These are phyloP conservation scores for Argopecten irradians DNA, from an alignment of 1,140 invertebrate genomes.

Conservation along the genomic window DNA sequence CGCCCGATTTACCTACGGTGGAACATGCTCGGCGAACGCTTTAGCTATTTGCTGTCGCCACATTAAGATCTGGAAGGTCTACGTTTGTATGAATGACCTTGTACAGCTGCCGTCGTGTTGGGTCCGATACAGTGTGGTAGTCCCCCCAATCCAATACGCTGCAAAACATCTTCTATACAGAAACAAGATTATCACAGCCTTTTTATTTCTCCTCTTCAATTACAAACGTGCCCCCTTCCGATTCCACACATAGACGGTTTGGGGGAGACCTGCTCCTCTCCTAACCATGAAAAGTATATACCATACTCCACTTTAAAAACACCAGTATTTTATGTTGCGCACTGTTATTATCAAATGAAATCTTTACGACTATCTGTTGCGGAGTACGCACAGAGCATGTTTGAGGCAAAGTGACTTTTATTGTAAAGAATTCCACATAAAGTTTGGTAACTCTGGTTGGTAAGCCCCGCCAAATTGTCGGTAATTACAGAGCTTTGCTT, in stretches of 20 bases:
- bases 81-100: neutral
- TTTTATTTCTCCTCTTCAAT: conserved; percentile 19
- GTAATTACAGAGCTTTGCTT: neutral
- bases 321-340: neutral
- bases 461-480: conserved; percentile 14
- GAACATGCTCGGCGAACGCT: neutral
- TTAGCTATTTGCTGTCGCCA: neutral
- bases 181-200: conserved; percentile 9
- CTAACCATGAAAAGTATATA: neutral
- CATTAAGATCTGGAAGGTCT: neutral
- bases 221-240: neutral
- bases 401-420: conserved; percentile 21
- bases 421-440: conserved; percentile 23
- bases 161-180: neutral
- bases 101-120: neutral
- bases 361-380: conserved; percentile 21
- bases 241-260: neutral
- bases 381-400: neutral
- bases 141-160: neutral
- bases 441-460: conserved; percentile 20
- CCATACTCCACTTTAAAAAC: neutral
- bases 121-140: neutral
- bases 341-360: conserved; percentile 13
- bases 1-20: neutral
- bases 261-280: neutral